Evolutionary conservation across 2,888 invertebrate genomes (phyloP).

Genomic region (Melanotus villosus): DNA sequence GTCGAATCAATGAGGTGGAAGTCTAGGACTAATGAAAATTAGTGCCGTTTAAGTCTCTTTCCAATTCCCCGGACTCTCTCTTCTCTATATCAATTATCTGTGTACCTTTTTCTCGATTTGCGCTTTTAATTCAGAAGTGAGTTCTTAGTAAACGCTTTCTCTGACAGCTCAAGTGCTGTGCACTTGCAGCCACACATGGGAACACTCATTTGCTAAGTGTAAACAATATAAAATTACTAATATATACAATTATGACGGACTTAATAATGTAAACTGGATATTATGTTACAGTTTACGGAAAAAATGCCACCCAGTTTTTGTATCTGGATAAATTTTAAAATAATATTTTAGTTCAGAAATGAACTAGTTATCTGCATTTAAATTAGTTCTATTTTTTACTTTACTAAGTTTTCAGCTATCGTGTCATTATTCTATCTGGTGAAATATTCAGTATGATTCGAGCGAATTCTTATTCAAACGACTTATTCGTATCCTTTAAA

Average conservation of each 20-base stretch:
- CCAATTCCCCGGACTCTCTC: slow-evolving; percentile 19
- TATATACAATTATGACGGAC: slow-evolving; percentile 54
- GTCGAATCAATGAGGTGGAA: slow-evolving; percentile 54
- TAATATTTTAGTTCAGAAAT: background rate
- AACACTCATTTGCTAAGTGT: slow-evolving; percentile 51
- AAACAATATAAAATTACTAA: slow-evolving; percentile 55
- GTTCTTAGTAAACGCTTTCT: slow-evolving; percentile 23
- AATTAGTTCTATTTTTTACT: no score
- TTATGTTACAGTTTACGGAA: slow-evolving; percentile 48
- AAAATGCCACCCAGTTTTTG: slow-evolving; percentile 46
- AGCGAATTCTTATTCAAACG: slow-evolving; percentile 34
- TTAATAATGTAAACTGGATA: slow-evolving; percentile 53
- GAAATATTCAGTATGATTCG: background rate
- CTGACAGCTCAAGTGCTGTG: slow-evolving; percentile 41
- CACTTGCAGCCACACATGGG: slow-evolving; percentile 49
- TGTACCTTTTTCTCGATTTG: slow-evolving; percentile 5
- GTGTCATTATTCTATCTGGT: background rate
- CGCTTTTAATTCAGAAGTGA: background rate
- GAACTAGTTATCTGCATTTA: no score
- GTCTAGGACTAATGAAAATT: slow-evolving; percentile 56
- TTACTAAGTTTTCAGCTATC: no score
- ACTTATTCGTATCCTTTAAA: slow-evolving; percentile 38
- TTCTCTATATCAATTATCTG: slow-evolving; percentile 34
- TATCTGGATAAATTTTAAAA: background rate
- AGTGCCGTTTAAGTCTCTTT: slow-evolving; percentile 46